phyloP scores from a whole-genome alignment of 2,888 invertebrate genomes.

The Hypomecis atomaria region DNA sequence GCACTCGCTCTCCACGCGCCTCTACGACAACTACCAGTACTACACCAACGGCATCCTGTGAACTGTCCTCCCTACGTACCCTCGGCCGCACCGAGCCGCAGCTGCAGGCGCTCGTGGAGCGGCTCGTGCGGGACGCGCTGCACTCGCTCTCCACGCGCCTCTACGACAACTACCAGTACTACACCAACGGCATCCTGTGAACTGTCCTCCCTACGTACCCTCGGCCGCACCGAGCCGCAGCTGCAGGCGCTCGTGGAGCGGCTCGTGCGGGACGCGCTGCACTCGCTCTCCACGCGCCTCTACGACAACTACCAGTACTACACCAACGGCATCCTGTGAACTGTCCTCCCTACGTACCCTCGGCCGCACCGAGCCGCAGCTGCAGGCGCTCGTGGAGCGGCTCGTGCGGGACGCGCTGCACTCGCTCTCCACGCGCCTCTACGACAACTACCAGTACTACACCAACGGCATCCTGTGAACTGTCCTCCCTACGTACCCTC shows the following conservation, averaged over 20 bases:
- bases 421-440: conserved; percentile 98
- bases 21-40: conserved; percentile 99
- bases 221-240: conserved; percentile 97
- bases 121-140: conserved; percentile 96
- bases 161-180: conserved; percentile 99
- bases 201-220: conserved; percentile 44
- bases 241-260: conserved; percentile 95
- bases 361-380: conserved; percentile 97
- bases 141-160: conserved; percentile 98
- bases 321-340: conserved; percentile 96
- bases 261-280: conserved; percentile 96
- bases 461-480: conserved; percentile 96
- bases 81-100: conserved; percentile 97
- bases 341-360: conserved; percentile 57
- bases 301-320: conserved; percentile 99
- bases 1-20: conserved; percentile 97
- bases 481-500: conserved; percentile 60
- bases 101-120: conserved; percentile 95
- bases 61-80: conserved; percentile 33
- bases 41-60: conserved; percentile 98
- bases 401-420: conserved; percentile 97
- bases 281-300: conserved; percentile 98
- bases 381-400: conserved; percentile 95
- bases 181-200: conserved; percentile 97
- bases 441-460: conserved; percentile 99